These are phyloP conservation scores for Epizoanthus scotinus DNA, from an alignment of 92 coral and sea anemone genomes.

Conservation along the genomic window DNA sequence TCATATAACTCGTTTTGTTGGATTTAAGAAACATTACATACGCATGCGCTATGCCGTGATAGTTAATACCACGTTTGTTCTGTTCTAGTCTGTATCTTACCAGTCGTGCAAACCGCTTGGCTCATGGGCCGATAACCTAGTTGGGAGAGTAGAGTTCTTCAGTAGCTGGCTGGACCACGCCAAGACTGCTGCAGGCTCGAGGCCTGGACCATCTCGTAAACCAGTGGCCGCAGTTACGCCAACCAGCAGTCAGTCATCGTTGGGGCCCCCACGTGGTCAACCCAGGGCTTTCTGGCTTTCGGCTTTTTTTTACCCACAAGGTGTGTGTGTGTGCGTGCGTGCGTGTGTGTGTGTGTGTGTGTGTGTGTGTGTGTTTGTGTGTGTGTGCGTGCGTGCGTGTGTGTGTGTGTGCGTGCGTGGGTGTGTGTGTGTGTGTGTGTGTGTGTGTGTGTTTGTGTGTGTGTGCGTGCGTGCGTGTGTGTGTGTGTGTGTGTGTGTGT, in stretches of 20 bases:
- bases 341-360: no score
- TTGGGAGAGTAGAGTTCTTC: slow-evolving; percentile 82
- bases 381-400: no score
- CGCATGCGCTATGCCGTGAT: no score
- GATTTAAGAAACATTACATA: no score
- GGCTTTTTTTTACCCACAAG: slow-evolving; percentile 97
- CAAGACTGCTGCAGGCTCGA: slow-evolving; percentile 37
- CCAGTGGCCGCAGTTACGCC: slow-evolving; percentile 41
- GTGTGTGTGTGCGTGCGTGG: no score
- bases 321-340: slow-evolving; percentile 32
- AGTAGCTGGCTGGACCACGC: slow-evolving; percentile 79
- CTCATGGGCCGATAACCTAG: slow-evolving; percentile 91
- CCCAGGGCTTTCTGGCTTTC: slow-evolving; percentile 98
- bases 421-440: no score
- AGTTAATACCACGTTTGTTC: neutral
- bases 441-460: no score
- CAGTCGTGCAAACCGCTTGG: slow-evolving; percentile 94
- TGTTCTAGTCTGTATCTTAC: slow-evolving; percentile 72
- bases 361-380: no score
- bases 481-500: no score
- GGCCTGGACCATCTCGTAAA: slow-evolving; percentile 52
- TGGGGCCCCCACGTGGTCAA: slow-evolving; percentile 51
- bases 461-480: no score
- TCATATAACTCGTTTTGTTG: no score
- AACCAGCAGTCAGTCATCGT: slow-evolving; percentile 52